Evolutionary conservation across 30 jellyfish, hydroid and myxozoan genomes (phyloP).

Genomic region (Aurelia coerulea): DNA sequence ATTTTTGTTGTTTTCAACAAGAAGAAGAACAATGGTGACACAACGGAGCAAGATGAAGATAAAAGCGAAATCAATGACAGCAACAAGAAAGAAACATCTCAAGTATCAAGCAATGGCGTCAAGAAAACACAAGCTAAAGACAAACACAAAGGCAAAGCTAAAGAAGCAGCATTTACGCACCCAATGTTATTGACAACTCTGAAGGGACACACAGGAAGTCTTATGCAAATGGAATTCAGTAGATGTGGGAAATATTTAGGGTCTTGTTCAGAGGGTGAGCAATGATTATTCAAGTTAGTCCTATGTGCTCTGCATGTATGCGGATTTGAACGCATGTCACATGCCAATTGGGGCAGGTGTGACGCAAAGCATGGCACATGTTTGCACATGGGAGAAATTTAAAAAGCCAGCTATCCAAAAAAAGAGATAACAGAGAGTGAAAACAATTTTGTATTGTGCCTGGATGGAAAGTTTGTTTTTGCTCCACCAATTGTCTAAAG

Average conservation of each 20-base stretch:
- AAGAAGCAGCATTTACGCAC: constrained; percentile 56
- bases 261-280: constrained; percentile 87
- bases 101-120: neutral
- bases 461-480: too few relatives aligned
- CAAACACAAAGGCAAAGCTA: constrained; percentile 30
- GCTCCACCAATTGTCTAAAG: too few relatives aligned
- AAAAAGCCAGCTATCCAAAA: too few relatives aligned
- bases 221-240: constrained; percentile 73
- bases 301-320: too few relatives aligned
- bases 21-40: constrained; percentile 18
- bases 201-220: constrained; percentile 93
- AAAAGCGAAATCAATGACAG: too few relatives aligned
- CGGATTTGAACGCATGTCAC: too few relatives aligned
- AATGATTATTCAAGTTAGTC: neutral
- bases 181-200: constrained; percentile 73
- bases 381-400: too few relatives aligned
- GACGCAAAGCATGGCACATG: too few relatives aligned
- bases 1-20: constrained; percentile 49
- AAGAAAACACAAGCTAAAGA: constrained; percentile 23
- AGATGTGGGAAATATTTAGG: constrained; percentile 84
- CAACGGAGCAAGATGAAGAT: neutral
- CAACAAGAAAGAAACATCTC: too few relatives aligned
- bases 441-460: too few relatives aligned
- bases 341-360: too few relatives aligned
- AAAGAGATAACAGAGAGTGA: too few relatives aligned